These are phyloP conservation scores for Deilephila elpenor DNA, from an alignment of 2,888 invertebrate genomes.

Conservation along the genomic window DNA sequence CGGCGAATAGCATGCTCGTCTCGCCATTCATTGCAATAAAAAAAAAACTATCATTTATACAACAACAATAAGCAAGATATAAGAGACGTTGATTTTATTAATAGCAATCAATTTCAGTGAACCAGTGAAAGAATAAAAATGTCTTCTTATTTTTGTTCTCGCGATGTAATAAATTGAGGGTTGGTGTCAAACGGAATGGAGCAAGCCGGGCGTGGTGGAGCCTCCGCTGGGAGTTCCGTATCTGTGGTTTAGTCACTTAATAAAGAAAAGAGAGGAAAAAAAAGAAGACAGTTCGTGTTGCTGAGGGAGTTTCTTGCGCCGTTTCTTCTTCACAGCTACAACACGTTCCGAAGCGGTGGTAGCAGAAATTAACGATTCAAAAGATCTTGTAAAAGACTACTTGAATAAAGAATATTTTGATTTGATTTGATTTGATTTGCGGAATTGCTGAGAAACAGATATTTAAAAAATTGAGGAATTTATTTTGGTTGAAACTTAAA, in stretches of 20 bases:
- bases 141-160: background rate
- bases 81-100: background rate
- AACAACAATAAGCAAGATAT: background rate
- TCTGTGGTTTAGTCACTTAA: background rate
- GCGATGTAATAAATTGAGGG: background rate
- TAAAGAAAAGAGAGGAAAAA: too few relatives aligned
- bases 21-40: too few relatives aligned
- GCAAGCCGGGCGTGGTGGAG: background rate
- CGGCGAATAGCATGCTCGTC: too few relatives aligned
- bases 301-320: too few relatives aligned
- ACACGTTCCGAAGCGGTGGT: too few relatives aligned
- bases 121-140: constrained; percentile 1
- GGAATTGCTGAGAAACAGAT: background rate
- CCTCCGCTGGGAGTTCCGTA: background rate
- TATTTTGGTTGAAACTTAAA: too few relatives aligned
- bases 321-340: too few relatives aligned
- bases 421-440: too few relatives aligned
- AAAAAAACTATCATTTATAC: background rate
- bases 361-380: too few relatives aligned
- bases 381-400: too few relatives aligned
- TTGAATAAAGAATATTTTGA: too few relatives aligned
- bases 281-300: too few relatives aligned
- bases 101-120: background rate
- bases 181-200: background rate
- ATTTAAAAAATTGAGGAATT: background rate